Base-by-base conservation (phyloP, 2,113 vertebrate species). In the Python bivittatus region DNA sequence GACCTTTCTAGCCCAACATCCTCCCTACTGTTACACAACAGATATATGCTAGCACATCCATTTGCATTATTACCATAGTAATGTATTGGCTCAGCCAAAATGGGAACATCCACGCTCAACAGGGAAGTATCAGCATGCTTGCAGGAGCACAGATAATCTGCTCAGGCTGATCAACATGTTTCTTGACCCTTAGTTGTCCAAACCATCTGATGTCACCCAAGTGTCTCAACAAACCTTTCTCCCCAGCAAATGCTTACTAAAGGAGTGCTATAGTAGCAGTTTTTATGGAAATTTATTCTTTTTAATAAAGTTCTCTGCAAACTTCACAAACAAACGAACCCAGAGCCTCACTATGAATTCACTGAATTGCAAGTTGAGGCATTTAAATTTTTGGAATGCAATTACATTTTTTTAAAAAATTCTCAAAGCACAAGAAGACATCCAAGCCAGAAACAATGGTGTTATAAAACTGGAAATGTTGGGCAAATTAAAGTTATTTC, bases 271-370 rank as follows among this genome's bases (percentile, higher is more conserved):
- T 92, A 93, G 94, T 95, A 94, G 95, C 93, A 94, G 88, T 94
- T 95, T 89, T 61, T 90, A 84, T 93, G 89, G 92, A 97, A 96
- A 96, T 96, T 89, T 95, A 96, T 96, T 96, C 93, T 97, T 91
- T 96, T 95, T 95, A 96, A 95, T 96, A 96, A 95, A 93, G 88
- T 93, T 23, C n/a, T 95, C 93, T 94, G 93, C 93, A 94, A 91
- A 48, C 54, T 90, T 95, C 88, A 89, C 92, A 95, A 6, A 52
- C 83, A 93, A 95, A 94, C 44, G 95, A 95, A 94, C 95, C 86
- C 91, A 84, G n/a, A 93, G 58, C 9, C 90, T 94, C 94, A 54
- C 92, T 58, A 90, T 85, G 88, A 95, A 93, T 95, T 93, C 90
- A 93, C 23, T 96, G 95, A 94, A 89, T 95, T 96, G 93, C 94